Percentiles rank a stretch among this genome's conserved stretches.
Conservation (phyloP, 2,797 vertebrate genomes). For the Enteromius radiatus region DNA sequence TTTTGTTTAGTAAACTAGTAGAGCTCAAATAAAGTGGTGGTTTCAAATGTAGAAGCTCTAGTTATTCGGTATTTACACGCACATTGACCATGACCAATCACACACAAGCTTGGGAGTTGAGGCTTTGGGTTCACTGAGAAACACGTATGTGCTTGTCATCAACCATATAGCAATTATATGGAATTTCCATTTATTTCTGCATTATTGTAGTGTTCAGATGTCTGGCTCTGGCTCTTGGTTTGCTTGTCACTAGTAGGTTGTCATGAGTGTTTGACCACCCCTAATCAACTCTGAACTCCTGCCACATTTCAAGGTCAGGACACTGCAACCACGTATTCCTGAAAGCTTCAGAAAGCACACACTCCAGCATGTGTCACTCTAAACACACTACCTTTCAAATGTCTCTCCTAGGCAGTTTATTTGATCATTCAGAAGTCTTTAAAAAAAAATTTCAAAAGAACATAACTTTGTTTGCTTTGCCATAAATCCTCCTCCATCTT, state of each 20-base stretch:
- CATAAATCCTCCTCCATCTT: constrained; percentile 18
- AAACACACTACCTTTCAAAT: neutral
- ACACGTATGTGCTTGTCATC: neutral
- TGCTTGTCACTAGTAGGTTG: neutral
- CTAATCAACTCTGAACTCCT: neutral
- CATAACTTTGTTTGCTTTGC: neutral
- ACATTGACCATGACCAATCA: neutral
- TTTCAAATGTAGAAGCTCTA: neutral
- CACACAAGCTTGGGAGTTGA: neutral
- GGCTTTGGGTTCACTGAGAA: neutral
- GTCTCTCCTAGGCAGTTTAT: neutral
- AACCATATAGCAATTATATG: neutral
- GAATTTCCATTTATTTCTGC: neutral
- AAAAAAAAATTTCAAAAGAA: neutral
- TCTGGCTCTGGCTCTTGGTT: neutral
- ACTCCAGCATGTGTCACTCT: neutral
- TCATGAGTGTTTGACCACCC: neutral
- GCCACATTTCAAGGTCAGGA: neutral
- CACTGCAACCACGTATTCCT: neutral
- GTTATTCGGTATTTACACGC: neutral
- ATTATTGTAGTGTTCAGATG: neutral
- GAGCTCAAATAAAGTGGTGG: too few species aligned
- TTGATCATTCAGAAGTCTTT: neutral
- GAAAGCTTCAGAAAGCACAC: neutral
- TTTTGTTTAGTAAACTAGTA: neutral